Base-by-base conservation (phyloP, 1,140 invertebrate genomes). In the Dendroctonus valens region DNA sequence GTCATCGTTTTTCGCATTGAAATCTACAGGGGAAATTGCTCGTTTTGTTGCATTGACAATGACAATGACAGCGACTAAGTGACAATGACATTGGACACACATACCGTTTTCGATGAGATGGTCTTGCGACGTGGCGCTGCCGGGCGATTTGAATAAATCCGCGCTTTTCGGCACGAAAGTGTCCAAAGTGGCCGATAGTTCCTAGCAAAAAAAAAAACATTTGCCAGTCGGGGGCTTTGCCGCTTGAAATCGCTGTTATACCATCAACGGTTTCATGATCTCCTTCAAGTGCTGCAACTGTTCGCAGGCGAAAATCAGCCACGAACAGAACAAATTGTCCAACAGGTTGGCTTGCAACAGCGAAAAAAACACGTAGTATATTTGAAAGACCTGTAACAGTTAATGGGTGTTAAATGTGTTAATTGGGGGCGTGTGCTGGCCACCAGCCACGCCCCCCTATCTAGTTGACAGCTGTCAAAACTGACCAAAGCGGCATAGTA, bases 261-360 rank as follows among this genome's bases (percentile, higher is more conserved):
- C 74, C 88, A 93, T 92, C 26, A 93, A 75, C 0, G 90, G 90
- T 69, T 91, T 90, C 87, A 93, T 87, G 48, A 92, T 92, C 50
- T 89, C 88, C 71, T 92, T 93, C 6, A 92, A 77, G 80, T 93
- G 91, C 73, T 90, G 87, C 8, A 93, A 76, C 73, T 93, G 91
- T 72, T 92, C 91, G 70, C 91, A 93, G 0, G 90, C 89, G 69
- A 91, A 92, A 40, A 92, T 86, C 46, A 92, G 72, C 88, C 90
- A 92, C 2, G 88, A 92, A 71, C 90, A 92, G 79, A 93, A 92
- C 64, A 92, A 79, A 0, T 89, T 84, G 72, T 92, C 91, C 49
- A 89, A 73, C 1, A 90, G 80, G 74, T 91, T 92, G 0, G 88
- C 83, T 37, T 91, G 86, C 0, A 82, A 72, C 81, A 92, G 84